A percentile compares a stretch with the other conserved stretches of the same genome.
phyloP scores from a whole-genome alignment of 2,113 vertebrate genomes.

The Xenus cinereus region DNA sequence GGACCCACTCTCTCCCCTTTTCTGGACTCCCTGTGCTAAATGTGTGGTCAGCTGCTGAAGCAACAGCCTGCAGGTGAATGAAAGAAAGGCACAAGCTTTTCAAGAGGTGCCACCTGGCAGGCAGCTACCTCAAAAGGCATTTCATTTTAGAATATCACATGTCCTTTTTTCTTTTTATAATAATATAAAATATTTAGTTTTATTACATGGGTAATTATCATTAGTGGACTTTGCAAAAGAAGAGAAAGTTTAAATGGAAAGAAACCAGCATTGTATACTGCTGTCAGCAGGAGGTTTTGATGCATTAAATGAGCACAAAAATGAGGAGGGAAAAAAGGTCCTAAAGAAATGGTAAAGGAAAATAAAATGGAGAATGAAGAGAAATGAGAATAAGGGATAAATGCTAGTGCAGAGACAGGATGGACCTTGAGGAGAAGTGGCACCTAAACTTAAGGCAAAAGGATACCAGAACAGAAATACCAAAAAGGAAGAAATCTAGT shows the following conservation, averaged over 20 bases:
- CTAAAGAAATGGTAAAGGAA: background rate
- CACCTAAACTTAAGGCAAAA: background rate
- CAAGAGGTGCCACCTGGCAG: background rate
- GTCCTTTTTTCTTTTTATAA: background rate
- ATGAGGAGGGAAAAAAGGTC: background rate
- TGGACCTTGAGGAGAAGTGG: background rate
- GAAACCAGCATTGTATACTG: background rate
- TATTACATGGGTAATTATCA: background rate
- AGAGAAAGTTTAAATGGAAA: background rate
- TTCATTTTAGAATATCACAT: background rate
- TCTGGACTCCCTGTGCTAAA: background rate
- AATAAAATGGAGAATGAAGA: background rate
- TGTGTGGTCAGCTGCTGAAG: background rate
- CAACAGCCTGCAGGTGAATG: background rate
- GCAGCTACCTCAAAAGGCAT: background rate
- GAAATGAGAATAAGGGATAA: background rate
- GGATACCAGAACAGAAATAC: background rate
- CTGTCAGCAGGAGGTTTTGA: background rate
- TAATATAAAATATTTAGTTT: background rate
- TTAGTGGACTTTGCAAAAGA: background rate
- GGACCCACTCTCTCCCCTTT: background rate
- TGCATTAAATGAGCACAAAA: background rate
- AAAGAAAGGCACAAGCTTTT: background rate
- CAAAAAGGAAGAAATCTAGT: background rate
- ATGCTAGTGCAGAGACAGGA: background rate